Evolutionary conservation across 2,113 vertebrate species (phyloP).

Genomic region (Haemorhous mexicanus): DNA sequence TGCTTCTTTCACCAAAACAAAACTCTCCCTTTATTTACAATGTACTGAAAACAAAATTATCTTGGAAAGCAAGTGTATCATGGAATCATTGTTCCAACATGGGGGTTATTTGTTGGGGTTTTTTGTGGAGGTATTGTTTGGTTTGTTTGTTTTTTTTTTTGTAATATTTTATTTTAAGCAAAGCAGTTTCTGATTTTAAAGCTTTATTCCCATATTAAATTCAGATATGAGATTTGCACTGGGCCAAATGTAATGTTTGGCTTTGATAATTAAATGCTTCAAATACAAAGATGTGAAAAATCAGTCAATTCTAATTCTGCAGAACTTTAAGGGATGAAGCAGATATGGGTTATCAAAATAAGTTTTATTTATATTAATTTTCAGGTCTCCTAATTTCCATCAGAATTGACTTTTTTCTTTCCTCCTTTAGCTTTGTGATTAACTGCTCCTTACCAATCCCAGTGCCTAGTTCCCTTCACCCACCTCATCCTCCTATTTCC

Average conservation of each 20-base stretch:
- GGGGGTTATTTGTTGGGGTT: neutral
- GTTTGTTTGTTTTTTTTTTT: neutral
- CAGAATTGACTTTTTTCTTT: neutral
- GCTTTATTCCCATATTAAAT: neutral
- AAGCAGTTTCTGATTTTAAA: neutral
- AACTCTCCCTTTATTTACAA: neutral
- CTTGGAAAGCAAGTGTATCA: neutral
- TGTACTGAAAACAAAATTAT: neutral
- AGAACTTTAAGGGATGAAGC: neutral
- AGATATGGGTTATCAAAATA: neutral
- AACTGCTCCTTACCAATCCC: neutral
- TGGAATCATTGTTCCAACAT: neutral
- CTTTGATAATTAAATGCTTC: neutral
- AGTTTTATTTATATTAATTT: neutral
- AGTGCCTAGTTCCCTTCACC: neutral
- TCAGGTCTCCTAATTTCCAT: neutral
- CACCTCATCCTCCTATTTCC: constrained; percentile 8
- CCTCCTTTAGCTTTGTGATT: constrained; percentile 3
- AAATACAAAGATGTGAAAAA: neutral
- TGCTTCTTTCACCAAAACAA: neutral
- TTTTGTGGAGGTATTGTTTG: neutral
- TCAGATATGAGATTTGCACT: neutral
- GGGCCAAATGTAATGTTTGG: neutral
- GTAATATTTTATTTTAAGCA: neutral
- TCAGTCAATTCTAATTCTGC: neutral